phyloP scores from a whole-genome alignment of 2,888 invertebrate species.

The Drosophila picticornis region DNA sequence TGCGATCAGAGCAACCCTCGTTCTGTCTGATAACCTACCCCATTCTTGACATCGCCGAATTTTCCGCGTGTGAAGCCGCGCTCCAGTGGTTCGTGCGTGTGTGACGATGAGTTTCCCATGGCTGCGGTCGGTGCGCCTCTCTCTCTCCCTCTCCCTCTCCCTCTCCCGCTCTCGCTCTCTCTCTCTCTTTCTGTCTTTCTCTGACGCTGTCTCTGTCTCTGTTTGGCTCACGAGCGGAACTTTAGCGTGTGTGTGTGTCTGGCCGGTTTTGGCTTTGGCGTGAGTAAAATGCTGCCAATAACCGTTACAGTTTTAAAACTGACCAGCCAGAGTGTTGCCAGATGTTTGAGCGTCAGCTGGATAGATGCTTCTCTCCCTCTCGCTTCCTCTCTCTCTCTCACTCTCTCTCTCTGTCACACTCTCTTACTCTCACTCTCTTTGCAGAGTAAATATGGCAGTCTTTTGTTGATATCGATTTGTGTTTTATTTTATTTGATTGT shows the following conservation, averaged over 20 bases:
- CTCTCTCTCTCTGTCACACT: not conserved
- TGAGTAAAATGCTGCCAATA: slow-evolving; percentile 72
- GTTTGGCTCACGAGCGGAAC: not conserved
- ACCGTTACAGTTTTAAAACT: slow-evolving; percentile 66
- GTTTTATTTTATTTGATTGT: slow-evolving; percentile 26
- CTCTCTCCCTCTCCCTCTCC: slow-evolving; percentile 4
- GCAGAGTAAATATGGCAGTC: slow-evolving; percentile 5
- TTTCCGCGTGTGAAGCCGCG: slow-evolving; percentile 87
- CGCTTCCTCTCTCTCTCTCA: not conserved
- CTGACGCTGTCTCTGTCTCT: not conserved
- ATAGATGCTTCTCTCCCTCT: slow-evolving; percentile 8
- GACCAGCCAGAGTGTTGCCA: slow-evolving; percentile 56
- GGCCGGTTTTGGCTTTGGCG: slow-evolving; percentile 50
- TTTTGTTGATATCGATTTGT: slow-evolving; percentile 20
- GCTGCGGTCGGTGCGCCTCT: slow-evolving; percentile 33
- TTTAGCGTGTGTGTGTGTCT: slow-evolving; percentile 3
- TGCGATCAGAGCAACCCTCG: slow-evolving; percentile 60
- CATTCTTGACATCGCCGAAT: slow-evolving; percentile 85
- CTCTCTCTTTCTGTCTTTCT: slow-evolving; percentile 3
- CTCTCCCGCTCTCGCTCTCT: no score
- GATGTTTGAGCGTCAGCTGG: slow-evolving; percentile 39
- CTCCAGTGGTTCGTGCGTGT: slow-evolving; percentile 93
- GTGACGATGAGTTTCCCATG: slow-evolving; percentile 94
- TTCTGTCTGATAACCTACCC: slow-evolving; percentile 82
- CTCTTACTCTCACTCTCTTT: slow-evolving; percentile 8